These are phyloP conservation scores for Odocoileus hemionus DNA, from an alignment of 2,113 vertebrate genomes.

Conservation along the genomic window DNA sequence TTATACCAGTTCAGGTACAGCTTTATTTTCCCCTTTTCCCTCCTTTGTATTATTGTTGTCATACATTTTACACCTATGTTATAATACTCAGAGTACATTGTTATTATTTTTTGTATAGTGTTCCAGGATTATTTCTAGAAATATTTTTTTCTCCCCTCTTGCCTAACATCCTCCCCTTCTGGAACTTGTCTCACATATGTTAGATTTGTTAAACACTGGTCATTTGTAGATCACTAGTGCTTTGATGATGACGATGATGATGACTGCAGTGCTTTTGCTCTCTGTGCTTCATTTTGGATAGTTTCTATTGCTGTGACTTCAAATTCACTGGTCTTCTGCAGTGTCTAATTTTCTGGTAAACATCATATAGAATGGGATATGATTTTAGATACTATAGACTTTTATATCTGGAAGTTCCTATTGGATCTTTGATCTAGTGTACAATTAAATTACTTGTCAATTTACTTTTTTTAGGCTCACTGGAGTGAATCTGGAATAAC, in stretches of 20 bases:
- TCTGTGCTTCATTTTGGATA: neutral
- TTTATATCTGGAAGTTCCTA: neutral
- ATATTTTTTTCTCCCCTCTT: neutral
- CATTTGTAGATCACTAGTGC: neutral
- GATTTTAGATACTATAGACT: neutral
- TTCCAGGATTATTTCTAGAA: conserved; percentile 20
- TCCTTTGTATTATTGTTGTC: neutral
- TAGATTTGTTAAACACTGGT: neutral
- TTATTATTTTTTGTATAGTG: neutral
- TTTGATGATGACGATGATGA: neutral
- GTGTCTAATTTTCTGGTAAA: neutral
- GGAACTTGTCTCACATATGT: neutral
- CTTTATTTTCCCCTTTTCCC: neutral
- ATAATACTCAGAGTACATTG: neutral
- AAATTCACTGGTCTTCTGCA: neutral
- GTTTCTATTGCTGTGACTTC: neutral
- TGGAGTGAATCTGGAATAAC: neutral
- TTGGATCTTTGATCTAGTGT: neutral
- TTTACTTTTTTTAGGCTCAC: neutral
- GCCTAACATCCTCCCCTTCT: neutral
- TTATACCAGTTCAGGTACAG: neutral
- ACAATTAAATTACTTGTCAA: neutral
- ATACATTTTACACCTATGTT: neutral
- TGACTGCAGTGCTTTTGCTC: neutral
- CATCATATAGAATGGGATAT: neutral